Evolutionary conservation across 37 sponge, comb jelly and placozoan genomes (phyloP), one percentile per base, ranked within the genome.

Genomic region (Diacarnus erythraeanus): DNA sequence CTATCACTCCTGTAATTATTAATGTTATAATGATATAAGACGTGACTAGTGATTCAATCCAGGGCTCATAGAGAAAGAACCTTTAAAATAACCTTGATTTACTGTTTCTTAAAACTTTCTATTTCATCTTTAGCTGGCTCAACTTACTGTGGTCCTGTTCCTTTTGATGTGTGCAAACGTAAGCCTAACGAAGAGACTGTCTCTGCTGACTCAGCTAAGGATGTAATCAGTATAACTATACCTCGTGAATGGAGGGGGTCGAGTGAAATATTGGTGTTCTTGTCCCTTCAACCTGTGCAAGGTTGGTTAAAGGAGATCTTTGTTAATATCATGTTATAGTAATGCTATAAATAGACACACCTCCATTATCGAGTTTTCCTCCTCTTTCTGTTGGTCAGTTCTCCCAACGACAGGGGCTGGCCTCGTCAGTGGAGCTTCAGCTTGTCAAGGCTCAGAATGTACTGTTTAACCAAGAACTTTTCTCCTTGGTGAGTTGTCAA

Each of bases 391-490:
- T 37, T 23, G 41, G 26, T 35, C 42, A 42, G 2, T 25, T 42
- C 12, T 29, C 71, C 31, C 66, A 65, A 0, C 4, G 23, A 18
- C 77, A 33, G 34, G 39, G 61, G 42, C 59, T 71, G 3, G 66
- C 82, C n/a, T 6, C 79, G 80, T 65, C 66, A 34, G 30, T 30
- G 83, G 91, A 91, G 69, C 30, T 68, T 51, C 58, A 86, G 63
- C 73, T 91, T 5, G 17, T 60, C 22, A 44, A 44, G 1, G 91
- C 91, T 39, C 91, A 91, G 83, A 86, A 86, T 38, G 79, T 91
- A 35, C 59, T 91, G 34, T 91, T 91, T 69, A 91, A 91, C 75
- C 82, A 86, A n/a, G 91, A 91, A 38, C 83, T 91, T 27, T 86
- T 91, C 66, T 69, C 83, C 26, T 71, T 78, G 75, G 91, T 90